These are phyloP conservation scores for Holothuria glaberrima DNA, from an alignment of 35 echinoderm and acorn worm genomes.

Conservation along the genomic window DNA sequence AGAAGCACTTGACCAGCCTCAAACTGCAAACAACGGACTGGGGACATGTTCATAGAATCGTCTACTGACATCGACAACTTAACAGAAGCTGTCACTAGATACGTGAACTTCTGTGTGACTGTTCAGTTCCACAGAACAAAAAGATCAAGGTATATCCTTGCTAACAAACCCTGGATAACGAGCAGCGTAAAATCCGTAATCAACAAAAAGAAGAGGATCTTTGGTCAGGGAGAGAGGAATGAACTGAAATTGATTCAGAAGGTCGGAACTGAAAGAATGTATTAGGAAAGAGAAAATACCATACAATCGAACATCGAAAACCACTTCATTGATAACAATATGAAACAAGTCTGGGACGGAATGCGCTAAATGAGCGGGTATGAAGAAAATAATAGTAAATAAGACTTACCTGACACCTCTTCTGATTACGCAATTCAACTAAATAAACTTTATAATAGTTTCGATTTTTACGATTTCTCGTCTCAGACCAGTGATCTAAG, in stretches of 20 bases:
- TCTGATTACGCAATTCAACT: slow-evolving; percentile 65
- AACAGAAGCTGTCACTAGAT: slow-evolving; percentile 24
- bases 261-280: neutral
- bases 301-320: slow-evolving; percentile 68
- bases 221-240: slow-evolving; percentile 16
- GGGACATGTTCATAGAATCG: too few species aligned
- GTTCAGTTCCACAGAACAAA: slow-evolving; percentile 22
- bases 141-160: slow-evolving; percentile 37
- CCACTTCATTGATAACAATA: slow-evolving; percentile 45
- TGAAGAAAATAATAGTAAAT: neutral
- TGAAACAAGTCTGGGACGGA: slow-evolving; percentile 56
- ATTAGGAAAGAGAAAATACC: neutral
- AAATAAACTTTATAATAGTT: slow-evolving; percentile 62
- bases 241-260: slow-evolving; percentile 57
- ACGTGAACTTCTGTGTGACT: slow-evolving; percentile 46
- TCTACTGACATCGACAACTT: neutral
- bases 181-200: slow-evolving; percentile 55
- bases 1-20: too few species aligned
- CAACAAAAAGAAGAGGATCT: slow-evolving; percentile 57
- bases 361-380: slow-evolving; percentile 57
- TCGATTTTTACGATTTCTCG: slow-evolving; percentile 48
- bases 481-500: too few species aligned
- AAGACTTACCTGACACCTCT: neutral
- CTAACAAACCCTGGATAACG: slow-evolving; percentile 69
- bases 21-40: too few species aligned